Percentiles rank a stretch among this genome's conserved stretches.
Conservation (phyloP, 2,888 invertebrate genomes). For the Pristionchus maxplancki region DNA sequence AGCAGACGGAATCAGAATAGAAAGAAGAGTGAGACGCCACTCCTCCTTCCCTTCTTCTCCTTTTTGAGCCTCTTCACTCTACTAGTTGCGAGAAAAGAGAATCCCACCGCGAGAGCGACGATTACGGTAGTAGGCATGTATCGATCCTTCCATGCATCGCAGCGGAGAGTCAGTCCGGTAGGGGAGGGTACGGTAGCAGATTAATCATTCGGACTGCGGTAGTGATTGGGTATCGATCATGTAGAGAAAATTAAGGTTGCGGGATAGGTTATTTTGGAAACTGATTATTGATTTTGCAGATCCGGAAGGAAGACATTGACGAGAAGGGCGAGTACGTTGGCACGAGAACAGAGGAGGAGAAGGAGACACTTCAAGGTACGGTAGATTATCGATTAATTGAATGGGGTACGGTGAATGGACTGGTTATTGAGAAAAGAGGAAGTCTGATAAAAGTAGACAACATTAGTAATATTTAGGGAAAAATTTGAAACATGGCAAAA, state of each 20-base stretch:
- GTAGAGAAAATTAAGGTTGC: background rate
- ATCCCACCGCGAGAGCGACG: background rate
- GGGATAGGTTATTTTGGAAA: background rate
- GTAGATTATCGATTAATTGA: background rate
- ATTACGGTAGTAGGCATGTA: conserved; percentile 28
- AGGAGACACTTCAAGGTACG: conserved; percentile 15
- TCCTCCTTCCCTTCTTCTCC: background rate
- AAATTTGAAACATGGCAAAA: too few species aligned
- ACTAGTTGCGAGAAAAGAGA: background rate
- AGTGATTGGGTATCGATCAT: background rate
- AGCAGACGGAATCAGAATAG: conserved; percentile 38
- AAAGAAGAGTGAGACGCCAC: conserved; percentile 25
- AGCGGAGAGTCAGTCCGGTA: conserved; percentile 31
- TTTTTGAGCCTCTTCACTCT: background rate
- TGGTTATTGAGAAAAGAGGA: background rate
- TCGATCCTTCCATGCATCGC: conserved; percentile 33
- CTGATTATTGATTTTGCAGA: conserved; percentile 33
- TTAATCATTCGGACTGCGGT: background rate
- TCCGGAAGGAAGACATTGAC: conserved; percentile 45
- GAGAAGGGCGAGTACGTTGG: conserved; percentile 46
- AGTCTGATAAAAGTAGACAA: background rate
- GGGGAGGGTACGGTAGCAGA: background rate
- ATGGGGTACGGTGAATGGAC: background rate
- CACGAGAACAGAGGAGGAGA: conserved; percentile 32
- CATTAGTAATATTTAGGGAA: too few species aligned